Percentiles rank a stretch among this genome's conserved stretches.
Conservation (phyloP, 1,140 invertebrate genomes). For the Tetramorium simillimum region DNA sequence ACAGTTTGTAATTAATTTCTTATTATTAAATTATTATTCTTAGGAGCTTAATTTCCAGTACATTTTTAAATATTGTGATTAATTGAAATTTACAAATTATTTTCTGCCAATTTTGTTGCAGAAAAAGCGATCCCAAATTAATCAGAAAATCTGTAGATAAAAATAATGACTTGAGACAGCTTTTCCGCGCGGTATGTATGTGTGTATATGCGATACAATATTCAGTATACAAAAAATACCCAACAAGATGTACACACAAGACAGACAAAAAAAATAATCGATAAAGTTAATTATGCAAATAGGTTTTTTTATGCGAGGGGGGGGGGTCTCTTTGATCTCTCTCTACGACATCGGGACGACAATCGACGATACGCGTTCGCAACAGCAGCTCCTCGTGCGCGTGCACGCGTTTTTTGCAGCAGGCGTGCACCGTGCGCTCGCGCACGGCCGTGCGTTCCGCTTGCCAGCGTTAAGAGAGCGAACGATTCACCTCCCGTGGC, state of each 20-base stretch:
- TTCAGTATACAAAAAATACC: neutral
- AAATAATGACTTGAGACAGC: neutral
- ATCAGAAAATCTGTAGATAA: neutral
- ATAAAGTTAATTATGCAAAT: slow-evolving; percentile 8
- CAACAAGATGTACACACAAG: neutral
- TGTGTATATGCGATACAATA: neutral
- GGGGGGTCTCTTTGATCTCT: slow-evolving; percentile 48
- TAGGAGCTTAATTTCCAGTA: neutral
- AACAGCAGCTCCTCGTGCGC: slow-evolving; percentile 22
- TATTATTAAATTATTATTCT: slow-evolving; percentile 5
- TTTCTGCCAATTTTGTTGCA: neutral
- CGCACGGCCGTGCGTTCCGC: slow-evolving; percentile 58
- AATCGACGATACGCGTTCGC: slow-evolving; percentile 20
- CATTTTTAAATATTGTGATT: neutral
- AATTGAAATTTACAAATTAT: neutral
- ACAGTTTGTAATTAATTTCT: neutral
- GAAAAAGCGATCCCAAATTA: neutral
- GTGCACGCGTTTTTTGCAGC: slow-evolving; percentile 46
- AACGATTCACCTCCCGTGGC: slow-evolving; percentile 84
- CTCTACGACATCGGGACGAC: slow-evolving; percentile 10
- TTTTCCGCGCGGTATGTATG: neutral
- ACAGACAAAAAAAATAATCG: neutral
- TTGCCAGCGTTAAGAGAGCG: slow-evolving; percentile 68
- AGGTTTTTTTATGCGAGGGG: neutral
- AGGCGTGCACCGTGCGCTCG: slow-evolving; percentile 5